Base-by-base conservation (phyloP, 2,797 vertebrate genomes). In the Antrozous pallidus region DNA sequence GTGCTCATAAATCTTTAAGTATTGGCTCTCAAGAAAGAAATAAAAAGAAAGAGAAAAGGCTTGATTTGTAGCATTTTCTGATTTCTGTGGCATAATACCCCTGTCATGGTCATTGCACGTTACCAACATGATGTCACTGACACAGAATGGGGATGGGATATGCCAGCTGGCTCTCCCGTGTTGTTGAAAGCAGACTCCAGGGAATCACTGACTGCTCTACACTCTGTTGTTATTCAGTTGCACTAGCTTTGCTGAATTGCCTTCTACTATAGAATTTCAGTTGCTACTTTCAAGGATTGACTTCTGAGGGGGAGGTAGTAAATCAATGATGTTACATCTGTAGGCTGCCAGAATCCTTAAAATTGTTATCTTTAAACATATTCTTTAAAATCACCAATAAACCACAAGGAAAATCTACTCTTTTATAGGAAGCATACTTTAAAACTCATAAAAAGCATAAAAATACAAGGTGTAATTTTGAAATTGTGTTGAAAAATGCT, bases 1-100 rank as follows among this genome's bases (percentile, higher is more conserved):
- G 1, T 93, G 45, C 18, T 94, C 84, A 49, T 18, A 94, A 86
- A 93, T 94, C 70, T 92, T 65, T 71, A 88, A 91, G 11, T 92
- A 38, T 4, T 14, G 20, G 11, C 4, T 92, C 18, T 88, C 31
- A 24, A 51, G 0, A 12, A 56, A 81, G 49, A 71, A 83, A 65
- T 45, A 54, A 75, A 61, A 51, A 65, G 22, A 79, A 61, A 33
- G 69, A 24, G n/a, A 38, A 93, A 49, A 78, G 42, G 1, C 36
- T 70, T 33, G 20, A 67, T 93, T 88, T 92, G 65, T 26, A 74
- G 8, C 20, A 36, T 71, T 83, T 88, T 77, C 78, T 79, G 79
- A 70, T 73, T 83, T 84, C 38, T 88, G 42, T 45, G 6, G 54
- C 40, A 4, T 45, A 73, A 26, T 31, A 61, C 5, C 80, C 58